Percentiles rank a stretch among this genome's conserved stretches.
Conservation (phyloP, 2,113 vertebrate species). For the Cyphomyrus discorhynchus region DNA sequence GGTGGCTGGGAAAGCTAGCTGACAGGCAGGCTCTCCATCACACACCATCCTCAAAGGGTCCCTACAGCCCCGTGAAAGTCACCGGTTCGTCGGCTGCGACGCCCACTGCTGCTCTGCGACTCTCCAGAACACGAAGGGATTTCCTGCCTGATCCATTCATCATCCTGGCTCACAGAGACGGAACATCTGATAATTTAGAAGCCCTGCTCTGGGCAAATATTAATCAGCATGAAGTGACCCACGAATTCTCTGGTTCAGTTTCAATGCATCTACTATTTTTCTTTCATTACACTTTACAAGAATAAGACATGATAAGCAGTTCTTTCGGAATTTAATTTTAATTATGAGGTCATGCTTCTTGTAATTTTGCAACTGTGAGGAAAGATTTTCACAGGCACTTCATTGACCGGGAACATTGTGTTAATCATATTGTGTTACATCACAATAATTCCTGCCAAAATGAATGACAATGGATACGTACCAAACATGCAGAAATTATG, state of each 20-base stretch:
- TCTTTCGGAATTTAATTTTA: neutral
- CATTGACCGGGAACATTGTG: neutral
- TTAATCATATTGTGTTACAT: neutral
- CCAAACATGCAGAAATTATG: neutral
- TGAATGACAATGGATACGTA: neutral
- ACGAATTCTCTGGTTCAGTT: neutral
- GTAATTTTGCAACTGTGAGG: neutral
- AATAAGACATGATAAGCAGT: neutral
- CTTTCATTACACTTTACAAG: neutral
- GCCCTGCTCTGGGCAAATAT: neutral
- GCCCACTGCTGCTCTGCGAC: neutral
- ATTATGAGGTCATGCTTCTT: neutral
- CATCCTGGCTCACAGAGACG: neutral
- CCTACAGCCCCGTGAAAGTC: neutral
- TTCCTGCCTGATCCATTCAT: neutral
- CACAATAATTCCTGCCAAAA: neutral
- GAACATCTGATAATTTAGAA: neutral
- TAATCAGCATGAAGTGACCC: neutral
- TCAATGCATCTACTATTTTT: neutral
- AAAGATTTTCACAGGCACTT: neutral
- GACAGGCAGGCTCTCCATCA: neutral
- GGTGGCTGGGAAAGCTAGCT: neutral
- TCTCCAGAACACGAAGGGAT: neutral
- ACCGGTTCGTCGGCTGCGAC: too few relatives aligned
- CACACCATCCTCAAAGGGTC: neutral